A percentile compares a stretch with the other conserved stretches of the same genome.
Evolutionary conservation across 2,888 invertebrate genomes (phyloP).

Genomic region (Iphiclides podalirius): DNA sequence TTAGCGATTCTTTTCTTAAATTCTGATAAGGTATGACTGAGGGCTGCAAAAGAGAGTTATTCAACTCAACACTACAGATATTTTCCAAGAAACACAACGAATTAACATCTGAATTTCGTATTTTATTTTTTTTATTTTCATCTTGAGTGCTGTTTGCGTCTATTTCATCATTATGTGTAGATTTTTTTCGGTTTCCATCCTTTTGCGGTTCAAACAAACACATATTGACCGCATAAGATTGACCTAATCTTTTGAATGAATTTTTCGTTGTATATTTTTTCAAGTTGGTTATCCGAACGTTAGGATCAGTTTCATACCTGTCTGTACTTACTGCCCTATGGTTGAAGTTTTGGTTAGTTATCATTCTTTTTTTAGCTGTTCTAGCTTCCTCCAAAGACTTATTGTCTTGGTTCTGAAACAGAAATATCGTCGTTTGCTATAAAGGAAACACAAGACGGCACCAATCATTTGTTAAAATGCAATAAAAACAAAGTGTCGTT

Average conservation of each 20-base stretch:
- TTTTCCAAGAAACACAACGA: neutral
- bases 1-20: neutral
- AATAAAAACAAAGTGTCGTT: too few species aligned
- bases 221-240: constrained; percentile 57
- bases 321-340: constrained; percentile 16
- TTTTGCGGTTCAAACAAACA: constrained; percentile 53
- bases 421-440: too few species aligned
- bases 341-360: constrained; percentile 6
- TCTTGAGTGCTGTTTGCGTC: neutral
- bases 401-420: neutral
- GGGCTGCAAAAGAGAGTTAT: neutral
- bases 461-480: too few species aligned
- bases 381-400: too few species aligned
- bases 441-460: too few species aligned
- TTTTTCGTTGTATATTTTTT: constrained; percentile 12
- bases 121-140: neutral
- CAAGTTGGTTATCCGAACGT: neutral
- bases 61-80: neutral
- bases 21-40: neutral
- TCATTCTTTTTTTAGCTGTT: constrained; percentile 5
- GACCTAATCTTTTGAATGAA: constrained; percentile 31
- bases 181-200: constrained; percentile 21
- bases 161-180: constrained; percentile 12
- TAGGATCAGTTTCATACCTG: constrained; percentile 4
- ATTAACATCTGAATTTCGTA: neutral